Percentiles rank a stretch among this genome's conserved stretches.
Conservation (phyloP, 2,797 vertebrate genomes). For the Simalia tracyae region DNA sequence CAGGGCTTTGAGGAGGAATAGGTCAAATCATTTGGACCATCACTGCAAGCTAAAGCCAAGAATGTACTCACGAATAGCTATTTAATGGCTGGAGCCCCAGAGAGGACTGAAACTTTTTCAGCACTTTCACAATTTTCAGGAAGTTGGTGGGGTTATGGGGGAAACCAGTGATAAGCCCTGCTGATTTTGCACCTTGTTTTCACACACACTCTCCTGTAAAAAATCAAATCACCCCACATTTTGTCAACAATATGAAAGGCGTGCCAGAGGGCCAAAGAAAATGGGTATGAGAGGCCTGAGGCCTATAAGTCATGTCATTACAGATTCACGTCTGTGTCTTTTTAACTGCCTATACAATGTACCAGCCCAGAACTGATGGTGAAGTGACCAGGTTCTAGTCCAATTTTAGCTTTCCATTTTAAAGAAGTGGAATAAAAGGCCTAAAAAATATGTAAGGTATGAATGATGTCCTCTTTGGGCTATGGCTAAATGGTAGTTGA, state of each 20-base stretch:
- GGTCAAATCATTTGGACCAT: not conserved
- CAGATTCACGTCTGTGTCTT: not conserved
- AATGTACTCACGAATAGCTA: not conserved
- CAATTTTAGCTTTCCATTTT: not conserved
- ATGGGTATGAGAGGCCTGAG: not conserved
- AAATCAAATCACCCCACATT: not conserved
- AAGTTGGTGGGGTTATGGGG: not conserved
- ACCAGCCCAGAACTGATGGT: not conserved
- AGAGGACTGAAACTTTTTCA: not conserved
- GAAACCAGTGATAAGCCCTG: not conserved
- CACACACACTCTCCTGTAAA: not conserved
- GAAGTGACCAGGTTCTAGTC: not conserved
- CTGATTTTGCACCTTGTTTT: not conserved
- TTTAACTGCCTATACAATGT: not conserved
- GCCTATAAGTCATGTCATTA: not conserved
- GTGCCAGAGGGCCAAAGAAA: not conserved
- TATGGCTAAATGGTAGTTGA: not conserved
- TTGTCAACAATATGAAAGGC: not conserved
- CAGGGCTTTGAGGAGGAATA: not conserved
- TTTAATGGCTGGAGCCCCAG: not conserved
- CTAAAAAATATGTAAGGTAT: not conserved
- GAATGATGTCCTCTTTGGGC: not conserved
- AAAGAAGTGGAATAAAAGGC: not conserved
- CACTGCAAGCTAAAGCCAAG: not conserved
- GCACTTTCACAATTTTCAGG: not conserved